Evolutionary conservation across 1,140 invertebrate genomes (phyloP), one percentile per base, ranked within the genome.

Genomic region (Pseudomyrmex concolor): DNA sequence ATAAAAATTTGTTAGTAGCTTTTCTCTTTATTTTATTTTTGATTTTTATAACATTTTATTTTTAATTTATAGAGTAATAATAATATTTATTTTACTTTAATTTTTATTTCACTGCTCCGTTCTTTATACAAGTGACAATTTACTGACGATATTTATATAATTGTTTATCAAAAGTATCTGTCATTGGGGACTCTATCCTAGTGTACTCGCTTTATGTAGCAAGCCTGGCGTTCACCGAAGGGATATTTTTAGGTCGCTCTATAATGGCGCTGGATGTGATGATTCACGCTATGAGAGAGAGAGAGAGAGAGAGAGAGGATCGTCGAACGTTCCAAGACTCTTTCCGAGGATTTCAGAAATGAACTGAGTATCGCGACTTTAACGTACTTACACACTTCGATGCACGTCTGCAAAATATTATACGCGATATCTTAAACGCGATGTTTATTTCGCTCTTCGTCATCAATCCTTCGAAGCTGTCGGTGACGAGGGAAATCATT

Each of bases 211-310:
- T 55, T 55, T 13, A 19, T 50, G 25, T 67, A 13, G 25, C 17
- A n/a, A 55, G 63, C 50, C 51, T 34, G 63, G 17, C 63, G 74
- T 22, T 55, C 50, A 25, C 48, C 67, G 22, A 15, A 51, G 34
- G 5, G 77, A 73, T 81, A 81, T 81, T 81, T 81, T 81, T 72
- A 68, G 57, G 22, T 15, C 55, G 57, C 19, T 55, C 67, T 70
- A 71, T 72, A 45, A 34, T 51, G 43, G 51, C 66, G 22, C 45
- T 50, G 54, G 77, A 67, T 77, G 34, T 34, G 64, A 71, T 71
- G 77, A 81, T 81, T 81, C 77, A 81, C 57, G 77, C 67, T n/a
- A n/a, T 43, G 77, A 13, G 66, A 70, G 68, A 50, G 67, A 34
- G 45, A 63, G 50, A 13, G 77, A 13, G 66, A 70, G 68, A 50